A percentile compares a stretch with the other conserved stretches of the same genome.
Evolutionary conservation across 2,888 invertebrate species (phyloP).

Genomic region (Steinernema carpocapsae): DNA sequence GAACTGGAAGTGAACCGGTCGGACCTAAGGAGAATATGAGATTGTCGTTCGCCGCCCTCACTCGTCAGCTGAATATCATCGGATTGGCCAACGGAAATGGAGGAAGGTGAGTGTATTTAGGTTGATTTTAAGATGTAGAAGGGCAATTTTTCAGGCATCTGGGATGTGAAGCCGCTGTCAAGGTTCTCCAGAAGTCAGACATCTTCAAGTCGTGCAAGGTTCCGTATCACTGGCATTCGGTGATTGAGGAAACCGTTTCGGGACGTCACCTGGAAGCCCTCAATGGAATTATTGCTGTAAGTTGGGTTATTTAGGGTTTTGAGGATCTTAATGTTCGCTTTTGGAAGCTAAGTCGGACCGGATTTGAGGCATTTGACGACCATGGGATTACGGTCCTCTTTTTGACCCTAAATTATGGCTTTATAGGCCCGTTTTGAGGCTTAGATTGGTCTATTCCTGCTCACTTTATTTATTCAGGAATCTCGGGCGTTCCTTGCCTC

Average conservation of each 20-base stretch:
- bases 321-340: neutral
- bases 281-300: constrained; percentile 49
- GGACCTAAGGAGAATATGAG: neutral
- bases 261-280: constrained; percentile 55
- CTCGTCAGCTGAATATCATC: constrained; percentile 48
- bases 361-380: too few species aligned
- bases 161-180: constrained; percentile 60
- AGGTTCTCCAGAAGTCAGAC: constrained; percentile 53
- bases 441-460: too few species aligned
- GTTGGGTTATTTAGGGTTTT: neutral
- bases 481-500: too few species aligned
- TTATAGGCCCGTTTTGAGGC: too few species aligned
- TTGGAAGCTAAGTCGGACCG: neutral
- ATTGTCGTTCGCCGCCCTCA: neutral
- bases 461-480: too few species aligned
- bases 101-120: constrained; percentile 47
- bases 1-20: neutral
- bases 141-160: constrained; percentile 51
- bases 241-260: constrained; percentile 56
- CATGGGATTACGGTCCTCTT: too few species aligned
- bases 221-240: constrained; percentile 53
- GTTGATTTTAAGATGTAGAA: neutral
- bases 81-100: constrained; percentile 62
- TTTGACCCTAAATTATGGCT: too few species aligned
- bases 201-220: constrained; percentile 48